Conservation (phyloP, 2,797 vertebrate species). For the Malacoctenus gilli region DNA sequence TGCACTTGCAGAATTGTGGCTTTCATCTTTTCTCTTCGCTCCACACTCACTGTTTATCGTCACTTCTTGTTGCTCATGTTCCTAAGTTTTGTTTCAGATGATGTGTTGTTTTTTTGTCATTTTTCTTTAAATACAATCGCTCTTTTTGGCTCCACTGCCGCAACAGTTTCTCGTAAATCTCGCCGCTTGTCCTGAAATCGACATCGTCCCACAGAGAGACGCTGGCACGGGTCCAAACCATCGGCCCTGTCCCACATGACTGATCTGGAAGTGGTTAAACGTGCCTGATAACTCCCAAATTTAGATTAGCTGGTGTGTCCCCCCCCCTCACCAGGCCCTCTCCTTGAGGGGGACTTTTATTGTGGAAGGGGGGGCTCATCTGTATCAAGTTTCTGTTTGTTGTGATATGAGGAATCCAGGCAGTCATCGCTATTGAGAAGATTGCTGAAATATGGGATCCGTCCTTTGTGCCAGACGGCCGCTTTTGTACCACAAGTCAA, state of each 20-base stretch:
- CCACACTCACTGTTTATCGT: not conserved
- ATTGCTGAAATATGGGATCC: not conserved
- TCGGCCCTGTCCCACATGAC: conserved; percentile 50
- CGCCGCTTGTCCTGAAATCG: conserved; percentile 10
- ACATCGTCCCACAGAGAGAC: conserved; percentile 17
- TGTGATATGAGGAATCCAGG: conserved; percentile 10
- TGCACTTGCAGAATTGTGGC: not conserved
- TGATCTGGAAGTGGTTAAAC: conserved; percentile 69
- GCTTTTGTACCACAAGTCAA: conserved; percentile 3
- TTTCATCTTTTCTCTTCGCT: too few species aligned
- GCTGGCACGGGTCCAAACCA: conserved; percentile 57
- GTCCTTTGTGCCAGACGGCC: not conserved
- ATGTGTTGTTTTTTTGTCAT: too few species aligned
- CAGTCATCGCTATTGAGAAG: conserved; percentile 1
- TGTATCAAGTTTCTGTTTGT: conserved; percentile 18
- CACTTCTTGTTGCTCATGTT: not conserved
- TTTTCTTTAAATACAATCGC: not conserved
- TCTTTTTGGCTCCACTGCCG: not conserved
- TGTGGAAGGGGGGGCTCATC: conserved; percentile 5
- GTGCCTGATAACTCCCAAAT: conserved; percentile 47
- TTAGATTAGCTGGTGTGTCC: conserved; percentile 51
- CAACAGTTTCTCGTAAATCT: not conserved
- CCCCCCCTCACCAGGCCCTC: conserved; percentile 20
- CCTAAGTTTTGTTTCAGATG: not conserved
- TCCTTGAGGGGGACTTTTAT: conserved; percentile 1